phyloP scores from a whole-genome alignment of 2,797 vertebrate species.

The Microchirus variegatus region DNA sequence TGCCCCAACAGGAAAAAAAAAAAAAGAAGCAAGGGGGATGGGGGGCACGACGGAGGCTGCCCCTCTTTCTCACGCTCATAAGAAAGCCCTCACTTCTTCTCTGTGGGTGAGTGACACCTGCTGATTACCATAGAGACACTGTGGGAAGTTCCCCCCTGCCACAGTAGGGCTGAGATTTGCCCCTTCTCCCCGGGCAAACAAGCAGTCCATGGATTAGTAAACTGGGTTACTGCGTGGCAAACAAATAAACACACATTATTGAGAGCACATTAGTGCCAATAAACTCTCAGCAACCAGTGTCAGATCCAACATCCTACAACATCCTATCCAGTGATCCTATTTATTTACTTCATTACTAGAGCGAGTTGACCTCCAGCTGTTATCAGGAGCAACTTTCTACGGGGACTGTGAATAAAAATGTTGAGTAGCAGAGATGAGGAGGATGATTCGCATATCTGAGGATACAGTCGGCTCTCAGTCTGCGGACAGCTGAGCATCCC shows the following conservation, averaged over 20 bases:
- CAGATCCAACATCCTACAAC: slow-evolving; percentile 39
- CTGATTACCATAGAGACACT: slow-evolving; percentile 93
- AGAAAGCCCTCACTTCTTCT: slow-evolving; percentile 89
- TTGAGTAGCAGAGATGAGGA: slow-evolving; percentile 25
- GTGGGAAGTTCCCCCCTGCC: slow-evolving; percentile 82
- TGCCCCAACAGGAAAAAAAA: slow-evolving; percentile 63
- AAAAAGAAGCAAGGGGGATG: slow-evolving; percentile 50
- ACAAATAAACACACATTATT: slow-evolving; percentile 83
- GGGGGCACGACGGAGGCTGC: slow-evolving; percentile 70
- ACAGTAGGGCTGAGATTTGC: slow-evolving; percentile 78
- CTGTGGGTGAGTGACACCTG: slow-evolving; percentile 88
- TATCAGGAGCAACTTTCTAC: not conserved
- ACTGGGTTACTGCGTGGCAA: slow-evolving; percentile 82
- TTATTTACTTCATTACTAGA: not conserved
- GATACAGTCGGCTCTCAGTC: slow-evolving; percentile 50
- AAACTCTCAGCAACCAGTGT: slow-evolving; percentile 65
- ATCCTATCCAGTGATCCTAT: not conserved
- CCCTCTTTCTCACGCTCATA: slow-evolving; percentile 90
- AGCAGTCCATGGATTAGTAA: slow-evolving; percentile 84
- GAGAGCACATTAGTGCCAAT: slow-evolving; percentile 73
- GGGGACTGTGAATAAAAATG: slow-evolving; percentile 16
- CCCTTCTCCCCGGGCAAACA: slow-evolving; percentile 81
- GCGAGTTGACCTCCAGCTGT: slow-evolving; percentile 26
- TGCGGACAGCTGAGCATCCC: slow-evolving; percentile 66
- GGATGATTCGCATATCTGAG: slow-evolving; percentile 34